A percentile compares a stretch with the other conserved stretches of the same genome.
These are phyloP conservation scores for Acanthosepion lycidas DNA, from an alignment of 2,888 invertebrate genomes.

Conservation along the genomic window DNA sequence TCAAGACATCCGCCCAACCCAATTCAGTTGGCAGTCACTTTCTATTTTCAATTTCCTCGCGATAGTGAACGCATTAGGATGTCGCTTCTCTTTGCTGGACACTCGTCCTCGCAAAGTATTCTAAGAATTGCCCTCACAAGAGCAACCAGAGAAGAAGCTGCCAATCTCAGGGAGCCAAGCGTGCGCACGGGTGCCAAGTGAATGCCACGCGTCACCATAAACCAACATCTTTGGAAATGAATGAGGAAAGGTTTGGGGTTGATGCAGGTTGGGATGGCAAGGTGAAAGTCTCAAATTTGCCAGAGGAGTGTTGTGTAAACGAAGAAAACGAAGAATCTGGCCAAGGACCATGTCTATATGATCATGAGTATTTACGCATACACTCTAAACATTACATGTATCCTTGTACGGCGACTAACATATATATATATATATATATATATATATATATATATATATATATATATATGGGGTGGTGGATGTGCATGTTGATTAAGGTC, in stretches of 20 bases:
- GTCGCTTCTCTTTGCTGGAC: background rate
- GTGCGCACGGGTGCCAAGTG: background rate
- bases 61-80: too few relatives aligned
- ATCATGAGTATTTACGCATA: background rate
- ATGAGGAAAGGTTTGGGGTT: background rate
- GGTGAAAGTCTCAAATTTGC: background rate
- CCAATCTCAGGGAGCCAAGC: background rate
- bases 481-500: too few relatives aligned
- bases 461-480: too few relatives aligned
- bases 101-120: background rate
- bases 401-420: too few relatives aligned
- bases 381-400: background rate
- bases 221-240: background rate
- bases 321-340: background rate
- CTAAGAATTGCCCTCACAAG: background rate
- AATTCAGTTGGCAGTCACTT: background rate
- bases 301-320: background rate
- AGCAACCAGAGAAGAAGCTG: background rate
- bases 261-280: background rate
- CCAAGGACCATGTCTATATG: background rate
- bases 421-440: background rate
- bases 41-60: background rate
- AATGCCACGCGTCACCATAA: slow-evolving; percentile 13
- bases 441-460: too few relatives aligned
- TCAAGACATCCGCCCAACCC: background rate